Base-by-base conservation (phyloP, 2,113 vertebrate genomes). In the Podocnemis expansa region DNA sequence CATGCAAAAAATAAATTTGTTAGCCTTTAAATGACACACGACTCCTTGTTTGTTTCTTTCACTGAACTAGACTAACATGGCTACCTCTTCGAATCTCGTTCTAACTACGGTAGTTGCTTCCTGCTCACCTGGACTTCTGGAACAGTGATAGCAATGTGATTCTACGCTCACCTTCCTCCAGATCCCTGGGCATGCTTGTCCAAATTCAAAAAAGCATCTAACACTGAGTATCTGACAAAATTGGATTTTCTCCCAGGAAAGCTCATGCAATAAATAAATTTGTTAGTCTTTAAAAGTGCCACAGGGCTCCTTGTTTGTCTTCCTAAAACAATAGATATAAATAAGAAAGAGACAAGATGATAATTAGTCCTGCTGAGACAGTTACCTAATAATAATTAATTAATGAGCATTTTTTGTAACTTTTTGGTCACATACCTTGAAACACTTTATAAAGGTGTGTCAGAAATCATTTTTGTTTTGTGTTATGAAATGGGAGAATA, bases 271-370 rank as follows among this genome's bases (percentile, higher is more conserved):
- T n/a, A n/a, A n/a, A n/a, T n/a, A n/a, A n/a, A n/a, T n/a, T n/a
- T n/a, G n/a, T n/a, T n/a, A n/a, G n/a, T n/a, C n/a, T n/a, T n/a
- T n/a, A n/a, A n/a, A n/a, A n/a, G n/a, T n/a, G n/a, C n/a, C n/a
- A n/a, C n/a, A n/a, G n/a, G n/a, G n/a, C n/a, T n/a, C n/a, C n/a
- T n/a, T n/a, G n/a, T n/a, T n/a, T n/a, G n/a, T n/a, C n/a, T 89
- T 87, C 80, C n/a, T 51, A 45, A 89, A 29, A 45, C 76, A 90
- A 52, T 84, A n/a, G 78, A 95, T 96, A 95, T 95, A 93, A 87
- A 81, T 91, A 94, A 92, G 91, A 83, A 52, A 82, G 55, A 5
- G 49, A 82, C 88, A 92, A 92, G 83, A 85, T 51, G 43, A 89
- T 83, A 86, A 13, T 1, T 27, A 88, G 24, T 76, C 16, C 73